Evolutionary conservation across 2,888 invertebrate species (phyloP), one percentile per base, ranked within the genome.

Genomic region (Tineola bisselliella): DNA sequence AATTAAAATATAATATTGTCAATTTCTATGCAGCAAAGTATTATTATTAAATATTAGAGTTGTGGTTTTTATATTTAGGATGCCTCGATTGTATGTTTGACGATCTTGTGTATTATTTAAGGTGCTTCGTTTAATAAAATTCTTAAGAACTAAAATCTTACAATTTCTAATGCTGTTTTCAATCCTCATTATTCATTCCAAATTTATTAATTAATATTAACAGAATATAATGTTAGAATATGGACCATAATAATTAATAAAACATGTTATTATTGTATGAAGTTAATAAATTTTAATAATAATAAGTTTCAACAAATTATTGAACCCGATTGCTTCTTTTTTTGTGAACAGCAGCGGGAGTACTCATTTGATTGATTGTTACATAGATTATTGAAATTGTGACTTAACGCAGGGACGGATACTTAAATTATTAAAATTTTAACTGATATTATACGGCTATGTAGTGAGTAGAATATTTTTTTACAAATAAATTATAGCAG

Each of bases 391-490:
- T 87, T 2, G 6, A 25, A 84, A 84, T 86, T 84, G 87, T 86
- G 87, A 87, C 84, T 86, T 87, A 48, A 87, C 84, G 87, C 87
- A 87, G 87, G 87, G 88, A 88, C 84, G 87, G 87, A 86, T 88
- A 88, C 87, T 88, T 88, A 87, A 87, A 84, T 87, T 87, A 87
- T 87, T 86, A 83, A 86, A 87, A 84, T 82, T 84, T 83, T 84
- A 87, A 87, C 84, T 84, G 87, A 86, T 86, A 48, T 33, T 33
- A 89, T 88, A 89, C 89, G 88, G 89, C 89, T 90, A 89, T 88
- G 88, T 89, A 89, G 89, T 88, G 86, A 84, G 89, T 89, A 90
- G 89, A 89, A 88, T 90, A 90, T 90, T 90, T 90, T 90, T 90
- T 90, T 90, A 90, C 90, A 89, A 89, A 90, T 89, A 90, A 90